Conservation (phyloP, 2,113 vertebrate species). For the Callionymus lyra region DNA sequence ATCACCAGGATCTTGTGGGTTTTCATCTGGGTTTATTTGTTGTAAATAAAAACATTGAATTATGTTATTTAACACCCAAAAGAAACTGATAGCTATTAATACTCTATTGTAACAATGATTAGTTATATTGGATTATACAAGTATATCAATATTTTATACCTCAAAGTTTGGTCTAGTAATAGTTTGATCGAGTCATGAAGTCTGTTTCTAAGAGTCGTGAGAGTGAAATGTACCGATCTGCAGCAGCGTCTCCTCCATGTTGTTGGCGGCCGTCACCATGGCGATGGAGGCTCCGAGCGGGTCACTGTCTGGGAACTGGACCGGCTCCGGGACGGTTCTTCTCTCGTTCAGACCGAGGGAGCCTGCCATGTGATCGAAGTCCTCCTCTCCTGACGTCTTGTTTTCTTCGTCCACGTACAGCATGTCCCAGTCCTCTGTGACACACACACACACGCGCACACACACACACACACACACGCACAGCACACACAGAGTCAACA, state of each 20-base stretch:
- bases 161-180: too few species aligned
- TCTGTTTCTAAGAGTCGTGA: too few species aligned
- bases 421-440: constrained; percentile 98
- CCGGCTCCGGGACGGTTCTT: constrained; percentile 83
- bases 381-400: constrained; percentile 91
- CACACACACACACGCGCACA: background rate
- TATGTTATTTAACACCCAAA: too few species aligned
- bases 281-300: constrained; percentile 90
- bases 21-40: too few species aligned
- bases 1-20: too few species aligned
- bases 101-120: too few species aligned
- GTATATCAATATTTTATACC: too few species aligned
- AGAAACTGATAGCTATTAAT: too few species aligned
- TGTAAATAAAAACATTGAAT: too few species aligned
- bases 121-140: too few species aligned
- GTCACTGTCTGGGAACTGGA: constrained; percentile 94
- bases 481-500: background rate
- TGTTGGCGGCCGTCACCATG: constrained; percentile 97
- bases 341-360: constrained; percentile 87
- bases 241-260: constrained; percentile 94
- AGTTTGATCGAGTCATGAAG: too few species aligned
- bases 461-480: too few species aligned
- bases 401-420: constrained; percentile 91
- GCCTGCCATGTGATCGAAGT: constrained; percentile 88
- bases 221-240: constrained; percentile 77